Conservation (phyloP, 2,113 vertebrate genomes). For the Panurus biarmicus region DNA sequence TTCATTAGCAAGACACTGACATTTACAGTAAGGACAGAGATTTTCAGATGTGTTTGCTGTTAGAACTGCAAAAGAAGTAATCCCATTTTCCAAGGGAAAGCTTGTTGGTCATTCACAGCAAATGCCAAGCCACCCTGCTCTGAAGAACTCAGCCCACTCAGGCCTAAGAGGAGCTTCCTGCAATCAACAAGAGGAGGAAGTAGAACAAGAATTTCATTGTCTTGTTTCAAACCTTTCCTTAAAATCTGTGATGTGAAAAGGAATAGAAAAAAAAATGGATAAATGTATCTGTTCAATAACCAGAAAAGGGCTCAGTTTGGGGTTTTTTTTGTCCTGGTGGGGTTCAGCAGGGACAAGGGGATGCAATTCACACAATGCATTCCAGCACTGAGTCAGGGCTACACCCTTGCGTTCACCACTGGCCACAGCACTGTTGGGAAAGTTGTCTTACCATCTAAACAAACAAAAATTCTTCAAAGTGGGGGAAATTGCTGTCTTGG, state of each 20-base stretch:
- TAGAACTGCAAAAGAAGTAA: constrained; percentile 2
- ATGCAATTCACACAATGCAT: not conserved
- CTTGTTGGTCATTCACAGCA: constrained; percentile 10
- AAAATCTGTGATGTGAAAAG: not conserved
- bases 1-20: not conserved
- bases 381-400: not conserved
- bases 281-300: not conserved
- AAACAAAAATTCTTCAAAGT: not conserved
- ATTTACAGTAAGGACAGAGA: not conserved
- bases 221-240: not conserved
- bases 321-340: not conserved
- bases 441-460: not conserved
- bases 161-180: not conserved
- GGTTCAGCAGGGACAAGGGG: not conserved
- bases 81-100: not conserved
- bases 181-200: not conserved
- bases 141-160: not conserved
- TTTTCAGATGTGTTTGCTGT: constrained; percentile 22
- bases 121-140: not conserved
- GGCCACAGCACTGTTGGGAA: not conserved
- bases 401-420: not conserved
- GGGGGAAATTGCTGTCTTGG: not conserved
- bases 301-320: not conserved
- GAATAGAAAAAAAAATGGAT: not conserved
- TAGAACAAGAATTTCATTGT: not conserved